Evolutionary conservation across 2,797 vertebrate genomes (phyloP).

Genomic region (Fundulus diaphanus): DNA sequence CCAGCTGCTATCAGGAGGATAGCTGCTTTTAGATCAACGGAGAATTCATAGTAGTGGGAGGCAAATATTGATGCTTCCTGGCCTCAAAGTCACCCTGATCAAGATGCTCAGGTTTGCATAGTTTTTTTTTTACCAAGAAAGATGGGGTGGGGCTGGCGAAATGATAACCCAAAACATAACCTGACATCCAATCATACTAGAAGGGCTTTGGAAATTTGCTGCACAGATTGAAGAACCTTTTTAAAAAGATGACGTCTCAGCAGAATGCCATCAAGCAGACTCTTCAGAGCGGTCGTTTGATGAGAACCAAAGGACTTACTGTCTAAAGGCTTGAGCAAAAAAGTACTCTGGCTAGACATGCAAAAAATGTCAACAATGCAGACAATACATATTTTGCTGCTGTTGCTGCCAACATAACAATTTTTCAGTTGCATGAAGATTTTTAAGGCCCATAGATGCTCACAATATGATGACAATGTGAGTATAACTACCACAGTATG

Average conservation of each 20-base stretch:
- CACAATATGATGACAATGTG: not conserved
- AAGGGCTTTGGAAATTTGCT: not conserved
- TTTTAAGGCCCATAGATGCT: not conserved
- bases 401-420: not conserved
- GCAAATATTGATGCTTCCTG: conserved; percentile 31
- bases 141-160: not conserved
- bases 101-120: conserved; percentile 13
- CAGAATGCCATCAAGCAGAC: not conserved
- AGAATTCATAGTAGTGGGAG: conserved; percentile 35
- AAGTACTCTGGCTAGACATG: not conserved
- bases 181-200: not conserved
- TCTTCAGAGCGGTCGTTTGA: not conserved
- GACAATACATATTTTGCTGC: not conserved
- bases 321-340: not conserved
- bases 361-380: no score
- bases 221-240: not conserved
- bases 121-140: not conserved
- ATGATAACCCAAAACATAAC: not conserved
- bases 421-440: not conserved
- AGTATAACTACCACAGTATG: not conserved
- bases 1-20: conserved; percentile 64
- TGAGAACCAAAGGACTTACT: not conserved
- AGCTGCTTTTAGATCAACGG: conserved; percentile 63
- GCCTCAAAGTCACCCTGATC: conserved; percentile 20
- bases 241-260: not conserved